Evolutionary conservation across 2,113 vertebrate genomes (phyloP).

Genomic region (Amazona vittata): DNA sequence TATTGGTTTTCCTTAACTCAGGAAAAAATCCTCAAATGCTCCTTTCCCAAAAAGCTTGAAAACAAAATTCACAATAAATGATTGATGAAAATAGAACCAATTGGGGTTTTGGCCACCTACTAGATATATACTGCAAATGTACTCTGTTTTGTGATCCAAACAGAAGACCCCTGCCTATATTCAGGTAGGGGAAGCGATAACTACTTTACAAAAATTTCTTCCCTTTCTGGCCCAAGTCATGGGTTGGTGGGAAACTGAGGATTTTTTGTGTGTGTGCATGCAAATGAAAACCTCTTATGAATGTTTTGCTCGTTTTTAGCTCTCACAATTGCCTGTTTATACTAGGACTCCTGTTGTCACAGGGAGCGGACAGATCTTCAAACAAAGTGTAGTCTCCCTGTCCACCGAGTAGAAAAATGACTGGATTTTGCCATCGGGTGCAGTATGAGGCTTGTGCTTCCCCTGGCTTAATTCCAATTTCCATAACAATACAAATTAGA

Average conservation of each 20-base stretch:
- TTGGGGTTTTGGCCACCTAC: neutral
- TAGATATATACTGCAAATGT: neutral
- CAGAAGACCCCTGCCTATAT: neutral
- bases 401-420: slow-evolving; percentile 4
- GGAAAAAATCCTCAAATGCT: neutral
- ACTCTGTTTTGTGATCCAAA: neutral
- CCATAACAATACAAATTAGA: slow-evolving; percentile 45
- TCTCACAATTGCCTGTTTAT: slow-evolving; percentile 12
- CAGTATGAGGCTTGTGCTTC: slow-evolving; percentile 14
- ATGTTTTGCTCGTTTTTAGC: slow-evolving; percentile 27
- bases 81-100: neutral
- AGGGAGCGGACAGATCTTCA: neutral
- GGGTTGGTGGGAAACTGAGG: neutral
- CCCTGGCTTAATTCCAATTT: slow-evolving; percentile 45
- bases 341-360: neutral
- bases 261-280: neutral
- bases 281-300: slow-evolving; percentile 13
- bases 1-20: neutral
- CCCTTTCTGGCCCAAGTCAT: neutral
- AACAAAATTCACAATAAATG: neutral
- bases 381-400: neutral
- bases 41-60: neutral
- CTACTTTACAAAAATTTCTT: neutral
- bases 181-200: neutral
- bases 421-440: slow-evolving; percentile 38